A percentile compares a stretch with the other conserved stretches of the same genome.
Conservation (phyloP, 2,113 vertebrate genomes). For the Emydocephalus ijimae region DNA sequence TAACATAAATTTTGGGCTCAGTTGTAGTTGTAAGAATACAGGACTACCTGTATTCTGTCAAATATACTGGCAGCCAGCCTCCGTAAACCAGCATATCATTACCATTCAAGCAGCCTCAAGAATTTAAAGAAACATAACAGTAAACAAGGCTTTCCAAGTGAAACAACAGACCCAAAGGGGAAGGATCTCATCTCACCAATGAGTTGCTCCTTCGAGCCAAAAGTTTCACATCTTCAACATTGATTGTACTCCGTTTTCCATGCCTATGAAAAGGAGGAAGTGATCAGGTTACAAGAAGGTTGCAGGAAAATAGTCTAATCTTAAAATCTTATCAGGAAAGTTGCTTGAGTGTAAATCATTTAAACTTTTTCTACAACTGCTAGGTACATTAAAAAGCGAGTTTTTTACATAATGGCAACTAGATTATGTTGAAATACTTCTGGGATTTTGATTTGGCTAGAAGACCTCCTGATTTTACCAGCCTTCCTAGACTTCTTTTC, state of each 20-base stretch:
- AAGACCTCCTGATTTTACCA: background rate
- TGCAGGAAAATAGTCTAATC: background rate
- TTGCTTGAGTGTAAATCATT: background rate
- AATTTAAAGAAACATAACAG: background rate
- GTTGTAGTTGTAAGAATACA: too few species aligned
- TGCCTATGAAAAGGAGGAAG: constrained; percentile 76
- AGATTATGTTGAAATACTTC: too few species aligned
- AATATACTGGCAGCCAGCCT: background rate
- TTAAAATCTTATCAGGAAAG: background rate
- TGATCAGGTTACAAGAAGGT: constrained; percentile 10
- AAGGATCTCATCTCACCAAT: constrained; percentile 75
- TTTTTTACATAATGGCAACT: background rate
- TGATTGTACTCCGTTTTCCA: constrained; percentile 85
- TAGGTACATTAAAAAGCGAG: background rate
- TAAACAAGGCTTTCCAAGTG: background rate
- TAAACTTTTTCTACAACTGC: background rate
- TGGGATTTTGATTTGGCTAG: background rate
- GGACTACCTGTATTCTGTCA: background rate
- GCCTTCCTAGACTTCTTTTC: background rate
- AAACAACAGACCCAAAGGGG: background rate
- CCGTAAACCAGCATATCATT: background rate
- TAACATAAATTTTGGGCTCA: too few species aligned
- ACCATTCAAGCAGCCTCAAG: background rate
- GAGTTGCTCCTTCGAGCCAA: constrained; percentile 83
- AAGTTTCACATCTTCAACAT: constrained; percentile 88